Evolutionary conservation across 2,888 invertebrate genomes (phyloP).

Genomic region (Lepetodrilus schrolli): DNA sequence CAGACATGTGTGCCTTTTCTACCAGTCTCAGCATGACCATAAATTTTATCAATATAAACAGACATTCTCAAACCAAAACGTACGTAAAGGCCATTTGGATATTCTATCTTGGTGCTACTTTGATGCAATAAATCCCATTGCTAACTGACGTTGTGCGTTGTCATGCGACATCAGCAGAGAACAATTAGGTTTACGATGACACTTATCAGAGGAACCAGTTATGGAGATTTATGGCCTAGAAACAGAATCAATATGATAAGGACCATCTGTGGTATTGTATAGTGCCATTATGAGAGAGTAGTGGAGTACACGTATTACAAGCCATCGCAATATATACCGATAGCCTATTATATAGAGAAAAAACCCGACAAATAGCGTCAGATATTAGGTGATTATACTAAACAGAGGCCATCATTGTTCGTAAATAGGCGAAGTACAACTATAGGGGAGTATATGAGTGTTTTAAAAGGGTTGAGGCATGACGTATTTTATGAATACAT

Average conservation of each 20-base stretch:
- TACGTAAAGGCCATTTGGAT: neutral
- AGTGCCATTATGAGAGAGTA: neutral
- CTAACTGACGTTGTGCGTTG: neutral
- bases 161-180: neutral
- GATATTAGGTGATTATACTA: too few species aligned
- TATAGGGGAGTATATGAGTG: too few species aligned
- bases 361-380: too few species aligned
- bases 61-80: too few species aligned
- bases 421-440: too few species aligned
- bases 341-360: too few species aligned
- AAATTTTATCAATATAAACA: too few species aligned
- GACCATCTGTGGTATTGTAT: neutral
- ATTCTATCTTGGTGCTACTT: neutral
- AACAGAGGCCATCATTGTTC: too few species aligned
- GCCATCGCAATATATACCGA: neutral
- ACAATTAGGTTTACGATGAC: neutral
- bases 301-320: neutral
- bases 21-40: too few species aligned
- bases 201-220: neutral
- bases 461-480: too few species aligned
- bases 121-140: conserved; percentile 7
- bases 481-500: too few species aligned
- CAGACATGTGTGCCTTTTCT: too few species aligned
- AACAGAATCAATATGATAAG: neutral
- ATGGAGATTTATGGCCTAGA: neutral